Conservation (phyloP, 2,113 vertebrate species). For the Bos javanicus region DNA sequence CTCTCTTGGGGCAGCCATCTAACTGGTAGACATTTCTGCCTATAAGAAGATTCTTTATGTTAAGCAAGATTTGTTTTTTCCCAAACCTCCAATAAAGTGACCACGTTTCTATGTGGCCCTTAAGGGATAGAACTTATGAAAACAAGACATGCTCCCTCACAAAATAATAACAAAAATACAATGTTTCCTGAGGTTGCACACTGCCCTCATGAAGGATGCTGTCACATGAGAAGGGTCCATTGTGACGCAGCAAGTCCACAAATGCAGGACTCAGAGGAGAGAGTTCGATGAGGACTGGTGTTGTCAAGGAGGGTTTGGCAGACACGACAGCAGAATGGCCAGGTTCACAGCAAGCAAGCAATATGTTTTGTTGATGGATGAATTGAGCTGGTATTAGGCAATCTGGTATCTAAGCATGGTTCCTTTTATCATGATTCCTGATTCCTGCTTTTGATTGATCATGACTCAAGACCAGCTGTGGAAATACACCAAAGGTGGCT, state of each 20-base stretch:
- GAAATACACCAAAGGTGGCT: background rate
- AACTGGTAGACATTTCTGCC: background rate
- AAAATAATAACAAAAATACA: background rate
- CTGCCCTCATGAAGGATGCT: background rate
- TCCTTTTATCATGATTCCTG: background rate
- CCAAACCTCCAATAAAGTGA: background rate
- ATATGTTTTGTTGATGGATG: background rate
- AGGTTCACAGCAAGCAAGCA: background rate
- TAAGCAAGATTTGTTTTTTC: background rate
- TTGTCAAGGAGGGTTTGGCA: background rate
- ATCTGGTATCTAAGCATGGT: background rate
- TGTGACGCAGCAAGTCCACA: background rate
- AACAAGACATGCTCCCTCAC: background rate
- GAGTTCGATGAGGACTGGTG: fast-evolving
- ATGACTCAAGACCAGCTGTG: background rate
- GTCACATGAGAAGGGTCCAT: background rate
- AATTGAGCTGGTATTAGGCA: background rate
- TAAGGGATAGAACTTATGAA: background rate
- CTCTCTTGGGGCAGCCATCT: background rate
- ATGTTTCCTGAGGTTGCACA: background rate
- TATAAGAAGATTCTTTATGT: background rate
- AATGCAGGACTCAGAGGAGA: background rate
- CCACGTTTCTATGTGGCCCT: background rate
- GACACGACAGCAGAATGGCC: background rate
- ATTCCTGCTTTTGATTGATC: background rate